Conservation (phyloP, 1,140 invertebrate species). For the Atta texana region DNA sequence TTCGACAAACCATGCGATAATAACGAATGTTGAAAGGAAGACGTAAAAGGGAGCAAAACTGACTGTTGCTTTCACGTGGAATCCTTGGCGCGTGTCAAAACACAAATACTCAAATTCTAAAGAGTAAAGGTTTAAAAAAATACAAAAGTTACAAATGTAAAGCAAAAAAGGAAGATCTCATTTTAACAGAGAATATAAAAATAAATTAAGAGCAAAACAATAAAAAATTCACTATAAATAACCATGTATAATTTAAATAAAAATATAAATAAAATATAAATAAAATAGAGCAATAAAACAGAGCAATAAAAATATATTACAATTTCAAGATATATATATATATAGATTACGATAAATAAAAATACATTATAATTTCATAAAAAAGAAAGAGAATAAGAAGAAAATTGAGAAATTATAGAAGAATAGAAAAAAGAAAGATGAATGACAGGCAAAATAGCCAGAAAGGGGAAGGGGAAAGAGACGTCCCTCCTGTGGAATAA, state of each 20-base stretch:
- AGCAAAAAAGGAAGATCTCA: background rate
- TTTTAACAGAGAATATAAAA: background rate
- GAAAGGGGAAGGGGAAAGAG: constrained; percentile 17
- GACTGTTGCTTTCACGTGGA: constrained; percentile 61
- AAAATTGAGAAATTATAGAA: constrained; percentile 29
- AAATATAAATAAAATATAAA: background rate
- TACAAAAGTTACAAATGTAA: background rate
- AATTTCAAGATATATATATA: background rate
- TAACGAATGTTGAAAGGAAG: constrained; percentile 72
- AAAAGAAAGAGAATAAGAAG: background rate
- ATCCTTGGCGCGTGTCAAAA: constrained; percentile 85
- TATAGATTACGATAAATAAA: background rate
- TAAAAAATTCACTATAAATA: background rate
- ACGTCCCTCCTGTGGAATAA: constrained; percentile 27
- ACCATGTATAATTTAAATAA: background rate
- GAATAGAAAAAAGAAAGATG: constrained; percentile 31
- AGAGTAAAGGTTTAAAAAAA: background rate
- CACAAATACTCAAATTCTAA: constrained; percentile 76
- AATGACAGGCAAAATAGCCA: background rate
- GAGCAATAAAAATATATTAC: background rate
- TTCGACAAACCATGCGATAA: constrained; percentile 82
- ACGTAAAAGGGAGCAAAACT: constrained; percentile 70
- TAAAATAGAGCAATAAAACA: too few relatives aligned
- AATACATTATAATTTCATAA: constrained; percentile 2
- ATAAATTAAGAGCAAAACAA: background rate